Conservation (phyloP, 2,888 invertebrate genomes). For the Drosophila paranaensis region DNA sequence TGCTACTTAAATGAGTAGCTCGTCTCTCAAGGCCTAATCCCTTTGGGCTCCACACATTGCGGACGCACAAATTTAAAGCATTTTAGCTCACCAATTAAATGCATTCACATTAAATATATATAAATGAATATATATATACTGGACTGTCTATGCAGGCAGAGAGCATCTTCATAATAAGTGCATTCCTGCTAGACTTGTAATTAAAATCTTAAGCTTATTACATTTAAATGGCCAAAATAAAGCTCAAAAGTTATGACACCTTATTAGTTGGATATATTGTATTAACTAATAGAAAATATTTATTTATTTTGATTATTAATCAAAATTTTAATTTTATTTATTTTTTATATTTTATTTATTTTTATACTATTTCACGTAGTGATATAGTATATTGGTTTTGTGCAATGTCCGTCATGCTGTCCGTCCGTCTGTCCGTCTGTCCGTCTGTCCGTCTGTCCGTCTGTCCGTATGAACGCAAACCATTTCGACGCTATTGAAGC, state of each 20-base stretch:
- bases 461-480: too few relatives aligned
- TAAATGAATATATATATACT: background rate
- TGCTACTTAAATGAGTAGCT: constrained; percentile 42
- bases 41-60: constrained; percentile 34
- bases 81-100: constrained; percentile 58
- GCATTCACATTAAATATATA: background rate
- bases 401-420: too few relatives aligned
- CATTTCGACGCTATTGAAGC: too few relatives aligned
- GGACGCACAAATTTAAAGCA: constrained; percentile 46
- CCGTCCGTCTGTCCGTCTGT: too few relatives aligned
- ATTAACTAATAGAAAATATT: background rate
- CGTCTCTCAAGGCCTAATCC: constrained; percentile 53
- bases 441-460: too few relatives aligned
- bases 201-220: constrained; percentile 60
- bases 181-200: constrained; percentile 33
- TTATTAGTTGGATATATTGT: background rate
- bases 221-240: constrained; percentile 7
- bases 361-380: too few relatives aligned
- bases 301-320: too few relatives aligned
- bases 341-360: background rate
- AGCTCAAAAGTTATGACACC: constrained; percentile 10
- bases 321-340: too few relatives aligned
- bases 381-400: too few relatives aligned
- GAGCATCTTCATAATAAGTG: constrained; percentile 40
- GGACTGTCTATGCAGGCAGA: constrained; percentile 18